These are phyloP conservation scores for Dufourea novaeangliae DNA, from an alignment of 1,140 invertebrate genomes.

Conservation along the genomic window DNA sequence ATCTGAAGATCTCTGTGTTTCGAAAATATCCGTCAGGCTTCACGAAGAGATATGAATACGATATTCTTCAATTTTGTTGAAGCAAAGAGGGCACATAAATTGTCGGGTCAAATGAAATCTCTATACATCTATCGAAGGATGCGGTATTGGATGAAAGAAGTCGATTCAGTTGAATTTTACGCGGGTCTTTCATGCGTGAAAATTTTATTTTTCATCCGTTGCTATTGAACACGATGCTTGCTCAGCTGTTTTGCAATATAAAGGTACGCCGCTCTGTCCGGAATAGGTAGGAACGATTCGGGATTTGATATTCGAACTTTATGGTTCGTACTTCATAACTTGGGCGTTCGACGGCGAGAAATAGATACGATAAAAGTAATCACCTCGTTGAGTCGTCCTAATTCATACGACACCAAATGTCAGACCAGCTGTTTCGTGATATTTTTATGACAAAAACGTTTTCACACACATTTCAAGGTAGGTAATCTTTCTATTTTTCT, in stretches of 20 bases:
- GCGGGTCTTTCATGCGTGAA: neutral
- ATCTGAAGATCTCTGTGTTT: no score
- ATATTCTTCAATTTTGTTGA: neutral
- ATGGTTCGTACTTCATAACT: neutral
- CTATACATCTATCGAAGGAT: neutral
- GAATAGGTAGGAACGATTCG: neutral
- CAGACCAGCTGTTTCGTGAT: neutral
- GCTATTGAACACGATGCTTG: neutral
- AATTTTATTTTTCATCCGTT: slow-evolving; percentile 17
- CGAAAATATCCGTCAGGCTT: no score
- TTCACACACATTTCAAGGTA: no score
- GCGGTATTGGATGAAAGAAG: no score
- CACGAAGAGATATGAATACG: neutral
- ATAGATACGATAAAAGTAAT: neutral
- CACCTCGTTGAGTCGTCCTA: neutral
- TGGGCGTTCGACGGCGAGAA: neutral
- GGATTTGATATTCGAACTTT: slow-evolving; percentile 27
- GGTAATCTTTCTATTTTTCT: no score
- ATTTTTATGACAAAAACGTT: neutral
- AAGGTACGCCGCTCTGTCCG: neutral
- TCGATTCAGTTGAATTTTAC: neutral
- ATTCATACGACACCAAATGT: neutral
- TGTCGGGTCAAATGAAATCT: neutral
- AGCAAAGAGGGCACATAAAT: neutral
- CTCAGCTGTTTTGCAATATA: slow-evolving; percentile 19